Conservation (phyloP, 2,888 invertebrate genomes). For the Tanytarsus gracilentus region DNA sequence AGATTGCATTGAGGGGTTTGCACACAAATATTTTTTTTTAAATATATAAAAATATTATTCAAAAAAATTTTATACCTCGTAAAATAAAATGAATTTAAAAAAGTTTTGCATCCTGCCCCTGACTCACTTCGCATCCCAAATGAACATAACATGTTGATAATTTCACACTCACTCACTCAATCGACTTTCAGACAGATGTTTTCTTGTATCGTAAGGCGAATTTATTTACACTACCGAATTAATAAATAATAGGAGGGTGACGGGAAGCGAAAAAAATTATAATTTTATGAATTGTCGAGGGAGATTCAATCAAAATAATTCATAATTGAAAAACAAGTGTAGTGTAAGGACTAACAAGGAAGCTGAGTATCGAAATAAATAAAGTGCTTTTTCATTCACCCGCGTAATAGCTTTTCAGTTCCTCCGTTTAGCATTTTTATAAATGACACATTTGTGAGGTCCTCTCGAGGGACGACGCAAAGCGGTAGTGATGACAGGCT, state of each 20-base stretch:
- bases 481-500: slow-evolving; percentile 13
- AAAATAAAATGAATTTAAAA: too few species aligned
- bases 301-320: slow-evolving; percentile 28
- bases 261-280: slow-evolving; percentile 17
- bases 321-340: slow-evolving; percentile 30
- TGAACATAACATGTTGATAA: slow-evolving; percentile 29
- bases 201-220: slow-evolving; percentile 2
- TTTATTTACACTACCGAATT: neutral
- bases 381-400: slow-evolving; percentile 29
- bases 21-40: neutral
- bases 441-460: neutral
- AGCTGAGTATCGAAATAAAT: slow-evolving; percentile 16
- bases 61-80: too few species aligned
- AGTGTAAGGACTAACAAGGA: slow-evolving; percentile 21
- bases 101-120: too few species aligned
- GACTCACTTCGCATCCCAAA: too few species aligned
- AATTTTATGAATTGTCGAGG: slow-evolving; percentile 17
- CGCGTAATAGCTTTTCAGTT: slow-evolving; percentile 25
- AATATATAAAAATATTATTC: neutral
- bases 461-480: slow-evolving; percentile 17
- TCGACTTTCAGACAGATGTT: slow-evolving; percentile 28
- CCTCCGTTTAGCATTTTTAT: neutral
- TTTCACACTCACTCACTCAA: slow-evolving; percentile 27
- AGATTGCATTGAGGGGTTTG: neutral
- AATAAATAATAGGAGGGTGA: neutral